Percentiles rank a stretch among this genome's conserved stretches.
phyloP scores from a whole-genome alignment of 2,797 vertebrate genomes.

The Dryobates pubescens region DNA sequence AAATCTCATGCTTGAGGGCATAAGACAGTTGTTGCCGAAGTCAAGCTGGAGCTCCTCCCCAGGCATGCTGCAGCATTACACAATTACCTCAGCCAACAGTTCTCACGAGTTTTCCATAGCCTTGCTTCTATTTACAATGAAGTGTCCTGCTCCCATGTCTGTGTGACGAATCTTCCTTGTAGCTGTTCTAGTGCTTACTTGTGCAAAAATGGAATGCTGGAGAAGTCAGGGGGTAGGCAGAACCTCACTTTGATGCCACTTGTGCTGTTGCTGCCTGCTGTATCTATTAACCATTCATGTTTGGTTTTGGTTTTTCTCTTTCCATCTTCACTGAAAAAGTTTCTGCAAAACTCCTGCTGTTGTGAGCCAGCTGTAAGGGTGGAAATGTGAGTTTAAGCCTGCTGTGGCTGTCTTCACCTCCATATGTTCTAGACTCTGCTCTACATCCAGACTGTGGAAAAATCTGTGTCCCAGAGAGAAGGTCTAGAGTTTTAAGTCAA shows the following conservation, averaged over 20 bases:
- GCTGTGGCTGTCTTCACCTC: not conserved
- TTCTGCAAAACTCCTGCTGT: not conserved
- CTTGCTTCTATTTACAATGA: not conserved
- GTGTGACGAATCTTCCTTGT: not conserved
- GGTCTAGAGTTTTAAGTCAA: not conserved
- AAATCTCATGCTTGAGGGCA: constrained; percentile 12
- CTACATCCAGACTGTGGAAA: not conserved
- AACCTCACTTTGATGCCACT: not conserved
- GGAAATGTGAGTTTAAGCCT: not conserved
- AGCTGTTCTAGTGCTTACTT: not conserved
- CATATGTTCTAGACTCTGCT: not conserved
- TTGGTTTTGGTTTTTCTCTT: not conserved
- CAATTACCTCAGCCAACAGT: not conserved
- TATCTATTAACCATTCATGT: not conserved
- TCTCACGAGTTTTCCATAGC: not conserved
- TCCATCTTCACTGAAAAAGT: not conserved
- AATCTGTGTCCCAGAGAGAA: not conserved
- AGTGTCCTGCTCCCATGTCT: not conserved
- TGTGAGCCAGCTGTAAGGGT: not conserved
- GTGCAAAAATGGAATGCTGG: not conserved
- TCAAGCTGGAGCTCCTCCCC: constrained; percentile 28
- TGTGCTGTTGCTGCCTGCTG: not conserved
- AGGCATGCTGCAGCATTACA: not conserved
- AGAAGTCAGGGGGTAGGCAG: not conserved
- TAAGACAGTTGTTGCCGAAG: constrained; percentile 11